Base-by-base conservation (phyloP, 2,888 invertebrate species). In the Dynastes hyllus region DNA sequence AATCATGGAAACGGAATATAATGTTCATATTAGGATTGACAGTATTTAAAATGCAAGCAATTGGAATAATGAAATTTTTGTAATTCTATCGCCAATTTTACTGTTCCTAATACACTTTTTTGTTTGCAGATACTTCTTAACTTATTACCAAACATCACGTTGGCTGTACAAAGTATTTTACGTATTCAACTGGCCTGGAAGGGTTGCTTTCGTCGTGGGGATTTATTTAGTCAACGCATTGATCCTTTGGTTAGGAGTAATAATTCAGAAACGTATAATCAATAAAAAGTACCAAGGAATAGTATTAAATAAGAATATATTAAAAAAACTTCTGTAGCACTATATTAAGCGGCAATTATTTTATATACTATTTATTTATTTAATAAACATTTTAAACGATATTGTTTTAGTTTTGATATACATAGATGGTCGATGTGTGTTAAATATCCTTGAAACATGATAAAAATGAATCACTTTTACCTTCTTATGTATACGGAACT, bases 151-250 rank as follows among this genome's bases (percentile, higher is more conserved):
- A 77, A 83, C 82, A 16, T 85, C 85, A n/a, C 73, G 82, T 27
- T 87, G 87, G 87, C 80, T 86, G 5, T 87, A 87, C 77, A 85
- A 85, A 6, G 65, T 87, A 27, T 83, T 86, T 69, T 81, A 81
- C 9, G 78, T 82, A 13, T 70, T 86, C 13, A 79, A 77, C 22
- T 85, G 84, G 83, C 82, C 84, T 9, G 80, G 83, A 73, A 80
- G 80, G 69, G 70, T 80, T 16, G 55, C 53, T 8, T 63, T 81
- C 13, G 65, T 80, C 29, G 63, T 63, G 27, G 50, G 70, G n/a
- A 75, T 73, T 45, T 80, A 76, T 27, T 22, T 76, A 77, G 51
- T 76, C 11, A 65, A 67, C 13, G 9, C 79, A 11, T 29, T 78
- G 5, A 37, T 73, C 8, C 69, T 77, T 50, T 50, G 73, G 58